Conservation (phyloP, 2,797 vertebrate species). For the Fistularia tabacaria region DNA sequence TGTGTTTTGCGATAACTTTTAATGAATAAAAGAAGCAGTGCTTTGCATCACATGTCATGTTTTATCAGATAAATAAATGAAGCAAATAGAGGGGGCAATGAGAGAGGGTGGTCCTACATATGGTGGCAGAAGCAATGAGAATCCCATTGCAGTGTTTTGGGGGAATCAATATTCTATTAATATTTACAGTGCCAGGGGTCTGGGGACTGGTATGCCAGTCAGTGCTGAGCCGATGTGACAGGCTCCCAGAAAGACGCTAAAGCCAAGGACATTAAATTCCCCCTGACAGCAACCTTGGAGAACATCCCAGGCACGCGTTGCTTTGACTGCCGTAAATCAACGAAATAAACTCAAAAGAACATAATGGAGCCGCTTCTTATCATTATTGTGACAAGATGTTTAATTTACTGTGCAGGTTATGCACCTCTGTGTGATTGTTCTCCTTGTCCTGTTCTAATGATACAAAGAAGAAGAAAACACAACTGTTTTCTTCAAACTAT, state of each 20-base stretch:
- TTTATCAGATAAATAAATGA: slow-evolving; percentile 61
- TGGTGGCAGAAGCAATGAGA: slow-evolving; percentile 61
- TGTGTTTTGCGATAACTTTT: too few species aligned
- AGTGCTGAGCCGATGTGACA: slow-evolving; percentile 81
- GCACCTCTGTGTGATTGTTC: too few species aligned
- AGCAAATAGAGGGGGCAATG: neutral
- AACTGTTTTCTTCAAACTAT: too few species aligned
- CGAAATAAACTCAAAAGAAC: slow-evolving; percentile 80
- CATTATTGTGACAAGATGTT: slow-evolving; percentile 68
- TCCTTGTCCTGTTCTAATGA: too few species aligned
- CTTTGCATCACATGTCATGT: slow-evolving; percentile 77
- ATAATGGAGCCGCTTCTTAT: slow-evolving; percentile 73
- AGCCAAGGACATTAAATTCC: slow-evolving; percentile 84
- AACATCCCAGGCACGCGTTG: slow-evolving; percentile 67
- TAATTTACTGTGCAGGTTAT: slow-evolving; percentile 65
- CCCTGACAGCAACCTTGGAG: slow-evolving; percentile 87
- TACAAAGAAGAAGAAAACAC: too few species aligned
- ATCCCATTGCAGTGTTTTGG: slow-evolving; percentile 80
- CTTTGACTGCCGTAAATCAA: slow-evolving; percentile 73
- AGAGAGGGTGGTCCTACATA: slow-evolving; percentile 30
- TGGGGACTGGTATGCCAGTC: slow-evolving; percentile 78
- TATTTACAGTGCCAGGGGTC: slow-evolving; percentile 87
- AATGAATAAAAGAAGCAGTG: slow-evolving; percentile 79
- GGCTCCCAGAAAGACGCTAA: slow-evolving; percentile 78
- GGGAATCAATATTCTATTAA: slow-evolving; percentile 95